Percentiles rank a stretch among this genome's conserved stretches.
phyloP scores from a whole-genome alignment of 1,140 invertebrate species.

The Drosophila nannoptera region DNA sequence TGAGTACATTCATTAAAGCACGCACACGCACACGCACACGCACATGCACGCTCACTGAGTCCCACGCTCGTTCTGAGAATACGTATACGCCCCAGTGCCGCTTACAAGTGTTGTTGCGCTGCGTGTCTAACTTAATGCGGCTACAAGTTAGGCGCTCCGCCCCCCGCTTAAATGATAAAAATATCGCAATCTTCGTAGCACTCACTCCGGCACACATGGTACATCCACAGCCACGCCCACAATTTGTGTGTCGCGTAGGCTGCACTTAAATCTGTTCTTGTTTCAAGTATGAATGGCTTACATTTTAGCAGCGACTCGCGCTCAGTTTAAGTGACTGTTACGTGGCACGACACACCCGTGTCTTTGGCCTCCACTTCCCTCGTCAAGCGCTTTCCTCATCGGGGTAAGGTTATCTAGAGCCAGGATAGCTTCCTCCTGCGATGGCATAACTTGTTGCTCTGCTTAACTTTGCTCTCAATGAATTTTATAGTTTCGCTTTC shows the following conservation, averaged over 20 bases:
- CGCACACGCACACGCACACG: slow-evolving; percentile 23
- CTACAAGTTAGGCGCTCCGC: slow-evolving; percentile 25
- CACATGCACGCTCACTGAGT: not conserved
- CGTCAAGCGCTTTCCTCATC: not conserved
- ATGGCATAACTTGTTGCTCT: slow-evolving; percentile 66
- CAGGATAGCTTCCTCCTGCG: not conserved
- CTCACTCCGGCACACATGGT: not conserved
- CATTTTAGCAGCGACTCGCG: slow-evolving; percentile 62
- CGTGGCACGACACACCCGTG: slow-evolving; percentile 56
- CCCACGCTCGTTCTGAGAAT: slow-evolving; percentile 34
- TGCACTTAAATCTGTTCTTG: slow-evolving; percentile 73
- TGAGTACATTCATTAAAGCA: slow-evolving; percentile 42
- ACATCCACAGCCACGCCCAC: slow-evolving; percentile 20
- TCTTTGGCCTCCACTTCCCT: not conserved
- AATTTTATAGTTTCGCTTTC: slow-evolving; percentile 71
- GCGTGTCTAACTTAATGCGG: slow-evolving; percentile 42
- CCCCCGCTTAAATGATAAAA: slow-evolving; percentile 61
- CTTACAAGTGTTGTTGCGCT: slow-evolving; percentile 60
- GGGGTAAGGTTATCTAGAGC: slow-evolving; percentile 1
- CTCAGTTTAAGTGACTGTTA: slow-evolving; percentile 71
- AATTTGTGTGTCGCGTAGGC: slow-evolving; percentile 9
- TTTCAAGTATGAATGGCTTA: slow-evolving; percentile 63
- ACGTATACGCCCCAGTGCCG: slow-evolving; percentile 58
- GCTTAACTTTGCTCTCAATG: slow-evolving; percentile 75
- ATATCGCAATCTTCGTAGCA: slow-evolving; percentile 56